These are phyloP conservation scores for Aegotheles bennettii DNA, from an alignment of 2,113 vertebrate genomes.

Conservation along the genomic window DNA sequence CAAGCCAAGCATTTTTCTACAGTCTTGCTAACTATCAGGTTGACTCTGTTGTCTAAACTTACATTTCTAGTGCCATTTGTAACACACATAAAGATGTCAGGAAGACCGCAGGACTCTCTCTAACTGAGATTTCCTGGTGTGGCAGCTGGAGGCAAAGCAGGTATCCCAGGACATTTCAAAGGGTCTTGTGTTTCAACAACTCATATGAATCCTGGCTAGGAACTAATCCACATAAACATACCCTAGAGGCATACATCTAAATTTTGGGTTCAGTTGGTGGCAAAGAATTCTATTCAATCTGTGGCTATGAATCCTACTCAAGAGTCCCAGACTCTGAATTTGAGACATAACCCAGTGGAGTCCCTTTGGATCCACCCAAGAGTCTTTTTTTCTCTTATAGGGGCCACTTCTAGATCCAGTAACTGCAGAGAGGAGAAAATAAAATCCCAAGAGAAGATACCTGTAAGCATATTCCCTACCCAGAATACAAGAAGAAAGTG, in stretches of 20 bases:
- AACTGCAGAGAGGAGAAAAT: background rate
- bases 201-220: background rate
- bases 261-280: background rate
- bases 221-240: background rate
- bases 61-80: background rate
- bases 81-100: background rate
- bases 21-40: background rate
- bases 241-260: background rate
- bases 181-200: background rate
- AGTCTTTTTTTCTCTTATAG: background rate
- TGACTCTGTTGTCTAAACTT: background rate
- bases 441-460: background rate
- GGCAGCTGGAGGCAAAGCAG: background rate
- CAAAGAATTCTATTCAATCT: background rate
- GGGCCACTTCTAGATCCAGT: background rate
- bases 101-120: background rate
- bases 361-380: background rate
- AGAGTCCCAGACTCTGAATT: background rate
- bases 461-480: background rate
- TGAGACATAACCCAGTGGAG: background rate
- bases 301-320: background rate
- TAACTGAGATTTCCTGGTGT: background rate
- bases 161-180: background rate
- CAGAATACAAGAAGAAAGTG: background rate
- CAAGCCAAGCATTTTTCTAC: background rate